Percentiles rank a stretch among this genome's conserved stretches.
These are phyloP conservation scores for Crossocerus cetratus DNA, from an alignment of 2,888 invertebrate genomes.

Conservation along the genomic window DNA sequence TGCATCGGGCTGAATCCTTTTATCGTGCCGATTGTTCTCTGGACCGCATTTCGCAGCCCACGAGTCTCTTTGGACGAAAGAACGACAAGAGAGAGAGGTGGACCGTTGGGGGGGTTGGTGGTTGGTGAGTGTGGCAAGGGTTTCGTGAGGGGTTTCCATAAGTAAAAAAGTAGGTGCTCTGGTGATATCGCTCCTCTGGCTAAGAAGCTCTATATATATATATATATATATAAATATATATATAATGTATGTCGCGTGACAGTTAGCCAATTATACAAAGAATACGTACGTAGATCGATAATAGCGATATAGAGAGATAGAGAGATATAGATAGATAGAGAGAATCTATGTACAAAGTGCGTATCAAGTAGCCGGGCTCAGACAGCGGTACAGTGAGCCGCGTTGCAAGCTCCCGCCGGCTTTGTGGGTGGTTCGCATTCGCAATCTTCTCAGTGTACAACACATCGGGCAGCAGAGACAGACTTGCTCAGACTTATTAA, in stretches of 20 bases:
- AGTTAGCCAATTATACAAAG: constrained; percentile 57
- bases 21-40: too few species aligned
- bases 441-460: constrained; percentile 9
- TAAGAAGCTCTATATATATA: too few species aligned
- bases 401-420: constrained; percentile 45
- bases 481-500: constrained; percentile 6
- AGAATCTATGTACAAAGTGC: constrained; percentile 26
- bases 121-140: constrained; percentile 17
- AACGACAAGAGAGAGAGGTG: constrained; percentile 18
- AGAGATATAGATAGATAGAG: not conserved
- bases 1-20: too few species aligned
- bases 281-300: too few species aligned
- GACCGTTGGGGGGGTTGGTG: constrained; percentile 3
- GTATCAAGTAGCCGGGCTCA: constrained; percentile 63
- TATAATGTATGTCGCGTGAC: constrained; percentile 69
- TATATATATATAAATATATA: too few species aligned
- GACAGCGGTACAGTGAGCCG: constrained; percentile 62
- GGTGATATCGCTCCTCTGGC: constrained; percentile 72
- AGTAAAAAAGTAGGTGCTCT: constrained; percentile 61
- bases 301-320: too few species aligned
- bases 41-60: not conserved
- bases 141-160: constrained; percentile 44
- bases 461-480: not conserved
- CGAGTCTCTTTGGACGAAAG: constrained; percentile 33
- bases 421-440: constrained; percentile 54